A percentile compares a stretch with the other conserved stretches of the same genome.
phyloP scores from a whole-genome alignment of 2,797 vertebrate genomes.

The Sebastes hubbsi region DNA sequence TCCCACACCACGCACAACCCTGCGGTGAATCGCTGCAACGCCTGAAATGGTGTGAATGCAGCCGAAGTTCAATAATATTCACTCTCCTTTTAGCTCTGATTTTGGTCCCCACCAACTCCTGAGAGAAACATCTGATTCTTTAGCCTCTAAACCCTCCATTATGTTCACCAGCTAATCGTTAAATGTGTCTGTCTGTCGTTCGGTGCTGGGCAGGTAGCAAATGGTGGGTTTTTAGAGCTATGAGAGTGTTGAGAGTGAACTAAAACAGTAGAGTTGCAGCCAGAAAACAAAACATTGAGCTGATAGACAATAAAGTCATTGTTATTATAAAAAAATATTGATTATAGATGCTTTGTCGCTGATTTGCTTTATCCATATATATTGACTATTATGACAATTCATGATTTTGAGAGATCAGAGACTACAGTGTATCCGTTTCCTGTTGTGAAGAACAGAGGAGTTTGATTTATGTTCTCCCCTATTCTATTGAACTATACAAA shows the following conservation, averaged over 20 bases:
- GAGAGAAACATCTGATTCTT: neutral
- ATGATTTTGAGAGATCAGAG: constrained; percentile 66
- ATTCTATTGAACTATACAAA: constrained; percentile 82
- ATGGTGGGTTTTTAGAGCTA: neutral
- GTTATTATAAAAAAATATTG: neutral
- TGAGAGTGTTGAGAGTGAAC: neutral
- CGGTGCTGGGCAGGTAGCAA: neutral
- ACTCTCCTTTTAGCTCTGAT: neutral
- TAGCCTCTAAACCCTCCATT: neutral
- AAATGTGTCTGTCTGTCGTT: neutral
- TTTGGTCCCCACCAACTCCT: neutral
- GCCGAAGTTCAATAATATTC: neutral
- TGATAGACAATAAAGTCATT: neutral
- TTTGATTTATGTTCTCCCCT: constrained; percentile 78
- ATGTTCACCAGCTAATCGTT: neutral
- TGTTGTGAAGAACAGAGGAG: constrained; percentile 24
- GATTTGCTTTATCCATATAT: constrained; percentile 1
- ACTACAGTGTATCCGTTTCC: constrained; percentile 41
- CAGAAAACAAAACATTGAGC: neutral
- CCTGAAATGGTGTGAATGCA: too few relatives aligned
- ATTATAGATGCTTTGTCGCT: neutral
- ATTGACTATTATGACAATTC: constrained; percentile 20
- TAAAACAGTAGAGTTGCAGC: neutral
- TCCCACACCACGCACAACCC: too few relatives aligned
- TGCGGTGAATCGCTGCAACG: too few relatives aligned